Evolutionary conservation across 2,888 invertebrate species (phyloP), one percentile per base, ranked within the genome.

Genomic region (Apocheima hispidaria): DNA sequence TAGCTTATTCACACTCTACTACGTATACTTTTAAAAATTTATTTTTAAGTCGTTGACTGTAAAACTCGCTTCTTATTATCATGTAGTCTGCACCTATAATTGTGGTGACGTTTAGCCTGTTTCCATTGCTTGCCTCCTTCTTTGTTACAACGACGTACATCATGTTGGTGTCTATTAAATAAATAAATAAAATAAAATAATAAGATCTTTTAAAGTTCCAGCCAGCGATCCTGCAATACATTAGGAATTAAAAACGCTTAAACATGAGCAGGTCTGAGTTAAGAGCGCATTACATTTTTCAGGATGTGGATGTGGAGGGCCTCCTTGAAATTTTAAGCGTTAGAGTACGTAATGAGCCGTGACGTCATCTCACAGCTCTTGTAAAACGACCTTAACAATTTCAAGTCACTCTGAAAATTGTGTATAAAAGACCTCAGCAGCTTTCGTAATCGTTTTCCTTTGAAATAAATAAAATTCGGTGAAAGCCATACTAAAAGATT

Each of bases 211-310:
- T 14, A 5, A n/a, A 5, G 35, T 35, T 26, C 35, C 14, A 30
- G 16, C 26, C 28, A 38, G 23, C 4, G 16, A 38, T 46, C 43
- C 41, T 21, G 16, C 7, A 20, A 16, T 33, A 38, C 44, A 40
- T 46, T 38, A 38, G n/a, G 38, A 58, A 52, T 51, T 58, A 38
- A 52, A 43, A 38, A 38, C 36, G 58, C n/a, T 30, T 28, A n/a
- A 52, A 16, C 44, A 51, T 51, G 38, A 58, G 38, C 38, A 52
- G 52, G 44, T 46, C 51, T 14, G 30, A 51, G 51, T 55, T 51
- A 44, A 59, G 58, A 30, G 49, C 59, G 41, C 55, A 63, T 63
- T 59, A 63, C n/a, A 59, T 59, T 55, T 63, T 63, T 63, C 36
- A 59, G 55, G 63, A 63, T 62, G 61, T 57, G 52, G 48, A 26